Evolutionary conservation across 2,113 vertebrate genomes (phyloP), one percentile per base, ranked within the genome.

Genomic region (Bos indicus): DNA sequence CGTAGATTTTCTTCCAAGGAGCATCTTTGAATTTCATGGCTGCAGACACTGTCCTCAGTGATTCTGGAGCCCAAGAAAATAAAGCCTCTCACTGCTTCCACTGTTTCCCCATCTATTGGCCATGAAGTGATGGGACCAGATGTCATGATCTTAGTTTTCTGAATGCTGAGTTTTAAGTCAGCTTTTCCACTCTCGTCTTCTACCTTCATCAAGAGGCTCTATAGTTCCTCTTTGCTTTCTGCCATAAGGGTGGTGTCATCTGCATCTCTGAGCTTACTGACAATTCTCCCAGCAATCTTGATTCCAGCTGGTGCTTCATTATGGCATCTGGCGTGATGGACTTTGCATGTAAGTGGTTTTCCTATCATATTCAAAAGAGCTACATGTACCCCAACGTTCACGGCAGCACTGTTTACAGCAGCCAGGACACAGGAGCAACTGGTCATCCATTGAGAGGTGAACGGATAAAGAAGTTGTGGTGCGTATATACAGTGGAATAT

Each of bases 401-500:
- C 9, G 2, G 64, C n/a, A 21, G n/a, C 64, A 71, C 64, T 21
- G 17, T 36, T 36, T 71, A 36, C n/a, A 36, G n/a, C n/a, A 36
- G 64, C n/a, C n/a, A 36, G 64, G n/a, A 71, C 64, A 71, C 0
- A 1, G 64, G n/a, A 21, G n/a, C 64, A 36, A 5, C n/a, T 2
- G 9, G n/a, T 21, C 9, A 0, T 11, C 64, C 9, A 5, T 11
- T 4, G 9, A 36, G n/a, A 36, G 64, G 64, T 71, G 64, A 6
- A 6, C 0, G 4, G n/a, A 36, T 36, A 10, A 19, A 19, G 33
- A 67, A 36, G 64, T 0, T 36, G n/a, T 1, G 33, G 33, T 36
- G 13, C 7, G 2, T 19, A 11, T 21, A 71, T 6, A 1, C 0
- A 1, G 19, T 23, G 9, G 67, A 23, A 1, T 36, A 6, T 23